Conservation (phyloP, 1,140 invertebrate genomes). For the Trinorchestia longiramus region DNA sequence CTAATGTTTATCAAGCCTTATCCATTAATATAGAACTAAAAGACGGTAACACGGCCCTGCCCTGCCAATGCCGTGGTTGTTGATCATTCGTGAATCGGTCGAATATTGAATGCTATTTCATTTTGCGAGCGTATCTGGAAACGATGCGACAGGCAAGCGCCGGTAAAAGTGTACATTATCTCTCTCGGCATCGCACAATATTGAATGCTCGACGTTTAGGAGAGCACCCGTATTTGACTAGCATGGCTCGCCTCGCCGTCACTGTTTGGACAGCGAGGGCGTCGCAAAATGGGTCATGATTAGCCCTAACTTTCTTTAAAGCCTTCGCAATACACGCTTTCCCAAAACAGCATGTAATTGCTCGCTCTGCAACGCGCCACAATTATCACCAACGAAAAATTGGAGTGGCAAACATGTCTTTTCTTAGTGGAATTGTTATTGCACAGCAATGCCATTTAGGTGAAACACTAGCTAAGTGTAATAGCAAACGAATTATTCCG, state of each 20-base stretch:
- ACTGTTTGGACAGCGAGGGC: constrained; percentile 47
- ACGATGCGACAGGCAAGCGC: constrained; percentile 32
- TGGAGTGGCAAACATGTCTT: neutral
- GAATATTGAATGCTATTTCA: constrained; percentile 38
- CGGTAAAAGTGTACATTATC: constrained; percentile 42
- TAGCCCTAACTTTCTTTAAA: constrained; percentile 49
- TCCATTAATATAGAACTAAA: neutral
- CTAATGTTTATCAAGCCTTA: neutral
- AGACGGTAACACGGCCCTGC: neutral
- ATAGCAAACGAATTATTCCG: neutral
- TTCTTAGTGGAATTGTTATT: constrained; percentile 9
- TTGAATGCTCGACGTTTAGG: constrained; percentile 34
- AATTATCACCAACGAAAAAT: neutral
- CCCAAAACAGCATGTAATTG: constrained; percentile 30
- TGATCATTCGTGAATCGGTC: neutral
- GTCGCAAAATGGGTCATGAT: constrained; percentile 48
- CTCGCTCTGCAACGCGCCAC: neutral
- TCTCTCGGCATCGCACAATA: constrained; percentile 32
- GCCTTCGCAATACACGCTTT: neutral
- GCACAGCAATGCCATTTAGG: neutral
- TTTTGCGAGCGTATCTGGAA: neutral
- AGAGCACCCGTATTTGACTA: constrained; percentile 50
- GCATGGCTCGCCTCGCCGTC: constrained; percentile 18
- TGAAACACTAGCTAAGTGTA: neutral
- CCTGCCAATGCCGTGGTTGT: neutral